These are phyloP conservation scores for Cotesia chilonis DNA, from an alignment of 1,140 invertebrate genomes.

Conservation along the genomic window DNA sequence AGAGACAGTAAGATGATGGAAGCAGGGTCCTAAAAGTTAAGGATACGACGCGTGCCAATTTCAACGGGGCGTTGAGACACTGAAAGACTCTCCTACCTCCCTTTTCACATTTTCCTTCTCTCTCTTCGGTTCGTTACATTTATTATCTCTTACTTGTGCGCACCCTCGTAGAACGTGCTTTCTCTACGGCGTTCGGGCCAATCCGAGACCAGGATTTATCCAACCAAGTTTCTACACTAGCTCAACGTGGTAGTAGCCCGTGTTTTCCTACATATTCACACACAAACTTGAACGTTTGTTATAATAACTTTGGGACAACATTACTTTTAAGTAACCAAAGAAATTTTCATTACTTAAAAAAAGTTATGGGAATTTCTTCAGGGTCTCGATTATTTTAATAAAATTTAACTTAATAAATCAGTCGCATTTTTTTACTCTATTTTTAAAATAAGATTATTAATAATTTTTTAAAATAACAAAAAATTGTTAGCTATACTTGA, in stretches of 20 bases:
- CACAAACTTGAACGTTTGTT: conserved; percentile 16
- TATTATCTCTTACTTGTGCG: conserved; percentile 39
- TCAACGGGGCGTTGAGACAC: conserved; percentile 57
- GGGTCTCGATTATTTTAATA: neutral
- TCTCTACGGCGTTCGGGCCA: conserved; percentile 53
- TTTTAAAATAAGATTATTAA: too few relatives aligned
- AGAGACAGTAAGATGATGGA: conserved; percentile 32
- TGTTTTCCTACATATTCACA: conserved; percentile 8
- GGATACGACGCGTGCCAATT: conserved; percentile 61
- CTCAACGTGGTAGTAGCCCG: conserved; percentile 61
- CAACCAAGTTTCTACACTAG: conserved; percentile 44
- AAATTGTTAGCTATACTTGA: too few relatives aligned
- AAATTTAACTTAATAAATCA: neutral
- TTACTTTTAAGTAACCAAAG: conserved; percentile 35
- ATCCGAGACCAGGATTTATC: conserved; percentile 42
- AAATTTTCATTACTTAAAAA: conserved; percentile 32
- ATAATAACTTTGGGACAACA: conserved; percentile 25
- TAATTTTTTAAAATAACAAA: too few relatives aligned
- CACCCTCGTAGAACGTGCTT: conserved; percentile 49
- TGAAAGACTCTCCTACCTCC: conserved; percentile 47
- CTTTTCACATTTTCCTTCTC: conserved; percentile 19
- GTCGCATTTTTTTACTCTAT: too few relatives aligned
- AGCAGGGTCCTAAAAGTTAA: conserved; percentile 46
- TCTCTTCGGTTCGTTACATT: neutral
- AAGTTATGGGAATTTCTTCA: neutral